phyloP scores from a whole-genome alignment of 2,797 vertebrate species.

The Silurus aristotelis region DNA sequence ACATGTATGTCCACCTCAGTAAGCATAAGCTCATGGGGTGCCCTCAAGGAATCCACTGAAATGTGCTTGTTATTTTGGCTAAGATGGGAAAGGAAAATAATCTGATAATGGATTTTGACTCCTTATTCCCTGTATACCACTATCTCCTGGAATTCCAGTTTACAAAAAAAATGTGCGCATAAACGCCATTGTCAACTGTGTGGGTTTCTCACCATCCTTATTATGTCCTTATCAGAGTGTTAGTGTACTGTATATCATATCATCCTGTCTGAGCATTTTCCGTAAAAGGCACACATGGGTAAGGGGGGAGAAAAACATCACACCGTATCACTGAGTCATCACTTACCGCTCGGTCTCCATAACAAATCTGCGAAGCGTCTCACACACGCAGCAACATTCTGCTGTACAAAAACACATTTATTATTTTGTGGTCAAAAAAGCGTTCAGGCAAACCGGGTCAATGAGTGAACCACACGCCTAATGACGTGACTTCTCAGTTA shows the following conservation, averaged over 20 bases:
- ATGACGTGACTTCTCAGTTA: constrained; percentile 25
- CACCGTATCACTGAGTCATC: constrained; percentile 35
- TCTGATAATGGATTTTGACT: neutral
- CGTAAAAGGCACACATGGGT: constrained; percentile 27
- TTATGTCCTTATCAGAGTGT: neutral
- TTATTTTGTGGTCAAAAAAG: neutral
- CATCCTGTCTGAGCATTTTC: constrained; percentile 29
- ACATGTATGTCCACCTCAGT: neutral
- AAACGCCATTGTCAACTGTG: neutral
- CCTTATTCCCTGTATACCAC: neutral
- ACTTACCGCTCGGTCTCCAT: constrained; percentile 28
- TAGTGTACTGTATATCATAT: neutral
- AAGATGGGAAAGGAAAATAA: neutral
- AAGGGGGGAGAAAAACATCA: constrained; percentile 3
- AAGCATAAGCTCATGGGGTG: neutral
- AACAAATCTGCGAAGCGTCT: neutral
- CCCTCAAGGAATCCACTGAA: neutral
- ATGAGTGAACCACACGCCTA: neutral
- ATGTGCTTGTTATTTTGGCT: neutral
- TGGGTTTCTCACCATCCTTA: neutral
- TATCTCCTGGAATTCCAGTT: neutral
- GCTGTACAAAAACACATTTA: constrained; percentile 19
- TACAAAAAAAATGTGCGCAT: too few relatives aligned
- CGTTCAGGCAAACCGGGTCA: neutral
- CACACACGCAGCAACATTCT: neutral